Conservation (phyloP, 2,797 vertebrate genomes). For the Parauchenoglanis ngamensis region DNA sequence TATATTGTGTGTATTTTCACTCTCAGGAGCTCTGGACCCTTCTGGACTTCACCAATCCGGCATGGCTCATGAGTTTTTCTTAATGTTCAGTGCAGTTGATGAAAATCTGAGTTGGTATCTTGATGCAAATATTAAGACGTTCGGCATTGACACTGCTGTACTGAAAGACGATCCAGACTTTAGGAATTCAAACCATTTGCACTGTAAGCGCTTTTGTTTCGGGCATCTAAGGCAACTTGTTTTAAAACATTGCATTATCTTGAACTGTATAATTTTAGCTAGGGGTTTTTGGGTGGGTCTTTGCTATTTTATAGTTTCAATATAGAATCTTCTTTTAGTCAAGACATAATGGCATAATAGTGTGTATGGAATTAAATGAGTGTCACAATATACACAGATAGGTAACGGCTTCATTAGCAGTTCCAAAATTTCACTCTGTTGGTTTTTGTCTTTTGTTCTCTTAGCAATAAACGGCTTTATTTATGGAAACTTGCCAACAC, state of each 20-base stretch:
- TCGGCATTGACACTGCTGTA: background rate
- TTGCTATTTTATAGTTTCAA: background rate
- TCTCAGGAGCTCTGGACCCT: slow-evolving; percentile 24
- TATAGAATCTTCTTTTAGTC: background rate
- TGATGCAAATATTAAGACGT: slow-evolving; percentile 68
- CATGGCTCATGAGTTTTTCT: slow-evolving; percentile 71
- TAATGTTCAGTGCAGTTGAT: slow-evolving; percentile 80
- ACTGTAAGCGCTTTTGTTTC: slow-evolving; percentile 37
- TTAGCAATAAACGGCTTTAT: slow-evolving; percentile 81
- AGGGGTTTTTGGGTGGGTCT: background rate
- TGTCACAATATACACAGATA: background rate
- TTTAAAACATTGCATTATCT: background rate
- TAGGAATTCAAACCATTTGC: slow-evolving; percentile 39
- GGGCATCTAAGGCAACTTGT: background rate
- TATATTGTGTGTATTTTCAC: background rate
- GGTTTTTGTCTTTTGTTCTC: slow-evolving; percentile 14
- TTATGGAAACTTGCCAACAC: slow-evolving; percentile 76
- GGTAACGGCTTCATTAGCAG: background rate
- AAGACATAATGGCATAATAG: background rate
- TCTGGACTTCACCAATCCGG: slow-evolving; percentile 40
- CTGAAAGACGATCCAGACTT: background rate
- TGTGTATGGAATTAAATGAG: background rate
- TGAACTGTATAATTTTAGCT: background rate
- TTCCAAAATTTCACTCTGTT: background rate
- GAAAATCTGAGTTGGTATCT: slow-evolving; percentile 83